These are phyloP conservation scores for Trichomycterus rosablanca DNA, from an alignment of 2,113 vertebrate species.

Conservation along the genomic window DNA sequence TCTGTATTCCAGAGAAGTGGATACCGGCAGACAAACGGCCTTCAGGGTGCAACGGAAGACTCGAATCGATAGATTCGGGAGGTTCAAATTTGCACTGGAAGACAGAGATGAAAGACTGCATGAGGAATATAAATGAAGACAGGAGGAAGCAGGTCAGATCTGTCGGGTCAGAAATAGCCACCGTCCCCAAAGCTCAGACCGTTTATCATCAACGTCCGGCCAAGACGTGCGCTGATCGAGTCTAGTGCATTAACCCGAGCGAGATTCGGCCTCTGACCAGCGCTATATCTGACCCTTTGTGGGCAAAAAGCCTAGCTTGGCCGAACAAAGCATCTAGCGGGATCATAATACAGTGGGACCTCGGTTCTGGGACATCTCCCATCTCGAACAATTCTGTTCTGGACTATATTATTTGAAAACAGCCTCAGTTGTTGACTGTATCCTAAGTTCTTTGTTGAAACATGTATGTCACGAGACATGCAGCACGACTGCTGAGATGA, in stretches of 20 bases:
- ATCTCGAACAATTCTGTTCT: too few relatives aligned
- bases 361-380: too few relatives aligned
- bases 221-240: slow-evolving; percentile 17
- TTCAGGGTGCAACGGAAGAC: slow-evolving; percentile 51
- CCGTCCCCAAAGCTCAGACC: slow-evolving; percentile 25
- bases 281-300: too few relatives aligned
- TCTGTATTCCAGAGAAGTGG: slow-evolving; percentile 51
- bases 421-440: too few relatives aligned
- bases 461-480: too few relatives aligned
- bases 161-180: slow-evolving; percentile 46
- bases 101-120: slow-evolving; percentile 41
- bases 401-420: too few relatives aligned
- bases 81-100: slow-evolving; percentile 41
- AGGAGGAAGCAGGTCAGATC: slow-evolving; percentile 45
- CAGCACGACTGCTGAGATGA: too few relatives aligned
- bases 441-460: too few relatives aligned
- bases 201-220: slow-evolving; percentile 32
- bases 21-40: slow-evolving; percentile 49
- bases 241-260: slow-evolving; percentile 17
- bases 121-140: slow-evolving; percentile 42
- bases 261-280: neutral
- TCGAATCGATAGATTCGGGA: slow-evolving; percentile 40
- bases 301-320: too few relatives aligned
- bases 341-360: too few relatives aligned
- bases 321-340: too few relatives aligned